phyloP scores from a whole-genome alignment of 2,113 vertebrate genomes.

The Xiphorhynchus elegans region DNA sequence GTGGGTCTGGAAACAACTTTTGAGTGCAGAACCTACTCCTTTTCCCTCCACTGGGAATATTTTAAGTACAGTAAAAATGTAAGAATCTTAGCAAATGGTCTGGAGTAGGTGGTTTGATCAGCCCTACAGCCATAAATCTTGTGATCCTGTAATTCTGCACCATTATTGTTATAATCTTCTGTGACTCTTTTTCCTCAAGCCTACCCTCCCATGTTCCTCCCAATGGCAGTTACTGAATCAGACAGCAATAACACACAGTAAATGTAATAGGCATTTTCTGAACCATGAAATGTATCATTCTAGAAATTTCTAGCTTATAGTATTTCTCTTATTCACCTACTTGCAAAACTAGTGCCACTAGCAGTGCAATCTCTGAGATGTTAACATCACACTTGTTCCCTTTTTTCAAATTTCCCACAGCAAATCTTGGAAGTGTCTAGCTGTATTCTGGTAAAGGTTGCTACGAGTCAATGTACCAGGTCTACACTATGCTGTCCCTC shows the following conservation, averaged over 20 bases:
- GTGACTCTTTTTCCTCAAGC: background rate
- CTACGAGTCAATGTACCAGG: background rate
- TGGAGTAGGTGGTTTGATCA: background rate
- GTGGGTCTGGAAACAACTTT: background rate
- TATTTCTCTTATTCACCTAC: background rate
- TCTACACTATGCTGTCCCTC: background rate
- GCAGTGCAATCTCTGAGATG: background rate
- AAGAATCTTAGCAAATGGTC: background rate
- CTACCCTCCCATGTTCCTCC: background rate
- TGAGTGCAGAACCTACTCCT: background rate
- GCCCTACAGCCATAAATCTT: background rate
- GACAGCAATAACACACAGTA: background rate
- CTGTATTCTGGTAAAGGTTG: background rate
- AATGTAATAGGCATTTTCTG: background rate
- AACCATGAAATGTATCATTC: background rate
- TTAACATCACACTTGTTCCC: background rate
- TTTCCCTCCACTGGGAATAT: background rate
- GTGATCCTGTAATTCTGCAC: background rate
- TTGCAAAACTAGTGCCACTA: background rate
- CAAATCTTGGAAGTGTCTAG: background rate
- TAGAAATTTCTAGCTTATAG: background rate
- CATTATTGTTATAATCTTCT: background rate
- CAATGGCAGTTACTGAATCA: background rate
- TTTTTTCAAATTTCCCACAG: background rate
- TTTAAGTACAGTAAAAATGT: background rate